Evolutionary conservation across 2,113 vertebrate species (phyloP).

Genomic region (Pungitius pungitius): DNA sequence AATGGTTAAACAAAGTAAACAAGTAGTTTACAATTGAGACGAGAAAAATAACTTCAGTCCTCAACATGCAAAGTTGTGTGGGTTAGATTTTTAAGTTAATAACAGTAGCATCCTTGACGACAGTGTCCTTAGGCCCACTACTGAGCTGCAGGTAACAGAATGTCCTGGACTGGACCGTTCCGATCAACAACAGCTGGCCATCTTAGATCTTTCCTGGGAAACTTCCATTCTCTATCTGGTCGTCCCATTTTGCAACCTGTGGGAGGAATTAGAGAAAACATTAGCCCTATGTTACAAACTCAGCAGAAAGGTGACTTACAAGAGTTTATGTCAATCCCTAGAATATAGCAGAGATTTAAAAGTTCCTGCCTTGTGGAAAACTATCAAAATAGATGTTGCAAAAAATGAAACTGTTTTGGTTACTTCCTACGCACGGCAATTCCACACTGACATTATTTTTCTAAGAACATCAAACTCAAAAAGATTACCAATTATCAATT

Average conservation of each 20-base stretch:
- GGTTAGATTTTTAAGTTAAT: conserved; percentile 45
- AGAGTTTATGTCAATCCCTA: neutral
- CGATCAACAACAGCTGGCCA: neutral
- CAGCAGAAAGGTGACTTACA: neutral
- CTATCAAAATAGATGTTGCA: neutral
- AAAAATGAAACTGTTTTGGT: neutral
- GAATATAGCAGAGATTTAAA: neutral
- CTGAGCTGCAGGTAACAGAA: conserved; percentile 40
- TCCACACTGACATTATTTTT: too few species aligned
- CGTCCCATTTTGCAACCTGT: conserved; percentile 81
- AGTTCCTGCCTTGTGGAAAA: neutral
- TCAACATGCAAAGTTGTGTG: conserved; percentile 55
- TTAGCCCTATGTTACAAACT: neutral
- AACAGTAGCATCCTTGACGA: conserved; percentile 21
- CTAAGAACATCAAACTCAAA: neutral
- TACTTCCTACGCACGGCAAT: too few species aligned
- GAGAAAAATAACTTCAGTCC: conserved; percentile 6
- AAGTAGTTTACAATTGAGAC: conserved; percentile 1
- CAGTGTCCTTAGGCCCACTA: conserved; percentile 51
- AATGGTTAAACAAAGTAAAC: conserved; percentile 36
- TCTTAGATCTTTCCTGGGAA: conserved; percentile 81
- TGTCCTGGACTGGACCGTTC: conserved; percentile 20
- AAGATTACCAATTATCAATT: neutral
- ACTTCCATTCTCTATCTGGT: conserved; percentile 76
- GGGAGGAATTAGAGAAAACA: conserved; percentile 20